Conservation (phyloP, 1,140 invertebrate species). For the Vollenhovia emeryi region DNA sequence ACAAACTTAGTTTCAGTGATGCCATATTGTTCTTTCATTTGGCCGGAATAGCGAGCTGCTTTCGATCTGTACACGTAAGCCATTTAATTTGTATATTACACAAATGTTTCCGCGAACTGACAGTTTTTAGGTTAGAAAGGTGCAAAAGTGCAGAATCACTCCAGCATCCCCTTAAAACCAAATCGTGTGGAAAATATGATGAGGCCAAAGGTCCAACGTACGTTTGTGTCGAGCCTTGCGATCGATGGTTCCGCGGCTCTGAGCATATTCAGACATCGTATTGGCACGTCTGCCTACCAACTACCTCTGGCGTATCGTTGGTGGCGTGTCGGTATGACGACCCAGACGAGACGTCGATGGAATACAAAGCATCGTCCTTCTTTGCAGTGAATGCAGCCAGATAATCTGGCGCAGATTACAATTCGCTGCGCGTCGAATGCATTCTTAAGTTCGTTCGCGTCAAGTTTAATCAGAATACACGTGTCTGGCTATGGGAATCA, state of each 20-base stretch:
- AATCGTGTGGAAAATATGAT: constrained; percentile 10
- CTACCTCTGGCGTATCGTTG: constrained; percentile 64
- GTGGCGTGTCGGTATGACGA: constrained; percentile 78
- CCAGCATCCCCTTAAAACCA: background rate
- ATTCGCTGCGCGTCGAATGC: constrained; percentile 32
- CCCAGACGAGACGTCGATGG: constrained; percentile 70
- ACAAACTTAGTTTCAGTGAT: too few relatives aligned
- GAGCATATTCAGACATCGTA: constrained; percentile 74
- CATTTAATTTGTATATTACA: too few relatives aligned
- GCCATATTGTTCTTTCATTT: too few relatives aligned
- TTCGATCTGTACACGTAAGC: too few relatives aligned
- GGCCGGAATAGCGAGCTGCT: too few relatives aligned
- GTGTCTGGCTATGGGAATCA: background rate
- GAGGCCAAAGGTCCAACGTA: constrained; percentile 12
- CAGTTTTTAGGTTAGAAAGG: too few relatives aligned
- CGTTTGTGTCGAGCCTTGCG: constrained; percentile 25
- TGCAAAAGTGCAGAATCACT: too few relatives aligned
- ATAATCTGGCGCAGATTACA: constrained; percentile 30
- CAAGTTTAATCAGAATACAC: constrained; percentile 15
- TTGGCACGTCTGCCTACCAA: constrained; percentile 77
- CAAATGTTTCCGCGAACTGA: too few relatives aligned
- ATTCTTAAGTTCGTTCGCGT: constrained; percentile 23
- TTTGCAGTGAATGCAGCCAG: constrained; percentile 44
- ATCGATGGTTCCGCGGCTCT: constrained; percentile 61
- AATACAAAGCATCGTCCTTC: constrained; percentile 77